Evolutionary conservation across 2,113 vertebrate genomes (phyloP).

Genomic region (Erythrolamprus reginae): DNA sequence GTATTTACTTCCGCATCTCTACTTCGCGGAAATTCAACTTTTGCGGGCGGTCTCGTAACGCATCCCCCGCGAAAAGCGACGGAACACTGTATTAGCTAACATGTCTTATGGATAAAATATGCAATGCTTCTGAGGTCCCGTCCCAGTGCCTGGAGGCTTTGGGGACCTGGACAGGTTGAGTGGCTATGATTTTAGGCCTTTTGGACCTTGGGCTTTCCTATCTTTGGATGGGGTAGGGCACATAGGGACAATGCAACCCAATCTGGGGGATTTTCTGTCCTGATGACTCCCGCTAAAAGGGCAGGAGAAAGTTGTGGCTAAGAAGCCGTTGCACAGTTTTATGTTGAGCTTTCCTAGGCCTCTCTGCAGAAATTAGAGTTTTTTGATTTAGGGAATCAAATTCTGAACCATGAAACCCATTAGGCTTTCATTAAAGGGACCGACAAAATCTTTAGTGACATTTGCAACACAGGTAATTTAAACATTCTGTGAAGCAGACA

Average conservation of each 20-base stretch:
- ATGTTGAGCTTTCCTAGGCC: neutral
- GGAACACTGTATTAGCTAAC: no score
- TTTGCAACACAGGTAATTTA: neutral
- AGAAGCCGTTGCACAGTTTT: neutral
- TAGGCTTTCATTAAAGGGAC: neutral
- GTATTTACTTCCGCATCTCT: no score
- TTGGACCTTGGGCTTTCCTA: neutral
- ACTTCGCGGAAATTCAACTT: no score
- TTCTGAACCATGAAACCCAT: neutral
- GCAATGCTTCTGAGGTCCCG: neutral
- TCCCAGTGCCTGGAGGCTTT: neutral
- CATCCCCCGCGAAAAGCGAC: no score
- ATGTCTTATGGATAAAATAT: neutral
- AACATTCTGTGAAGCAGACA: neutral
- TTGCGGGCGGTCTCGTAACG: no score
- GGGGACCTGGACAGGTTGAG: neutral
- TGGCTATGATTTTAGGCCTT: neutral
- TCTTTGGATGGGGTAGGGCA: neutral
- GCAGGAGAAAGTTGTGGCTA: neutral
- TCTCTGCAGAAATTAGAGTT: neutral
- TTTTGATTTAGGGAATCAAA: neutral
- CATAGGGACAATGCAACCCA: neutral
- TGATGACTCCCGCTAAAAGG: neutral
- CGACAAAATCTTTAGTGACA: neutral
- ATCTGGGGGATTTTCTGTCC: neutral